A percentile compares a stretch with the other conserved stretches of the same genome.
phyloP scores from a whole-genome alignment of 2,797 vertebrate genomes.

The Hypotaenidia okinawae region DNA sequence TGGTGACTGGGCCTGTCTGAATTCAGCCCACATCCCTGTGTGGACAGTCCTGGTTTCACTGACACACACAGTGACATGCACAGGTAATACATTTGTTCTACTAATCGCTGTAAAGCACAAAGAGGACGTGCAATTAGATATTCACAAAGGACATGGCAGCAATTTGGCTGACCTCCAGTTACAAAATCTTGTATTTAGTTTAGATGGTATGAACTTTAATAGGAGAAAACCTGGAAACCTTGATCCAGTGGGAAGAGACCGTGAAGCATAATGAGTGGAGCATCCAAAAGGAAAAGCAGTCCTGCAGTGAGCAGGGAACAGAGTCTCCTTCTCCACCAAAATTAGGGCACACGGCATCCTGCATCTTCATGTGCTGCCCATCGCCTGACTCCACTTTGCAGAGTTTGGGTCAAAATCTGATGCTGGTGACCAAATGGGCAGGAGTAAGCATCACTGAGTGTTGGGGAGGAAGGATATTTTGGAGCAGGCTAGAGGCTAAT shows the following conservation, averaged over 20 bases:
- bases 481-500: neutral
- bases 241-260: neutral
- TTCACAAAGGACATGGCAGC: neutral
- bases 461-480: neutral
- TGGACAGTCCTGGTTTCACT: neutral
- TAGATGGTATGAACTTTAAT: neutral
- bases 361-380: neutral
- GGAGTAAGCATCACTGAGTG: neutral
- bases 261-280: neutral
- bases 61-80: neutral
- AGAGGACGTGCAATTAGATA: neutral
- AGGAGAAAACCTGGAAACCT: neutral
- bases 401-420: neutral
- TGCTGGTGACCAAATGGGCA: neutral
- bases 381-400: neutral
- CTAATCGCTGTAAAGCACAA: neutral
- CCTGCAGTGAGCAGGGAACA: fast-evolving
- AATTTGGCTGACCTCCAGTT: neutral
- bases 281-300: neutral
- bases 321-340: neutral
- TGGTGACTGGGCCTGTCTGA: neutral
- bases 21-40: neutral
- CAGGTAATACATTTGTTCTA: neutral
- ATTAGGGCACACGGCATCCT: neutral
- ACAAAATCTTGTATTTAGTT: neutral